Conservation (phyloP, 2,797 vertebrate species). For the Diplodus sargus region DNA sequence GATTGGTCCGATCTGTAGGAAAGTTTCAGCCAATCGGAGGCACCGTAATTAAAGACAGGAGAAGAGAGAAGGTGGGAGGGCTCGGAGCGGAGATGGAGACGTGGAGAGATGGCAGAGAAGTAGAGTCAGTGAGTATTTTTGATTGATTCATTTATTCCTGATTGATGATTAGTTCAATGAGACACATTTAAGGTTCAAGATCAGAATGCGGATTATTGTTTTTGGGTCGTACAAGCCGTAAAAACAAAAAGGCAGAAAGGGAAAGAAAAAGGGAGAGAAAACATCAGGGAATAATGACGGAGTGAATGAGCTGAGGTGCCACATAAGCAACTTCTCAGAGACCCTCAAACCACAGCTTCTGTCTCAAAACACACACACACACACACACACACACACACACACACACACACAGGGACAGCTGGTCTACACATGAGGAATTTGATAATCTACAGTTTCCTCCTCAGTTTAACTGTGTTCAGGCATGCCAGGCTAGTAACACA, state of each 20-base stretch:
- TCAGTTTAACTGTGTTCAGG: slow-evolving; percentile 66
- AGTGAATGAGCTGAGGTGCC: slow-evolving; percentile 54
- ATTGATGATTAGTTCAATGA: not conserved
- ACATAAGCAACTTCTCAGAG: slow-evolving; percentile 77
- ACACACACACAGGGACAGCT: slow-evolving; percentile 70
- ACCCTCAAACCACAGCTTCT: slow-evolving; percentile 62
- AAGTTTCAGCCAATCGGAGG: slow-evolving; percentile 65
- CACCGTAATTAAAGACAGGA: slow-evolving; percentile 71
- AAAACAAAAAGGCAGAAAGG: slow-evolving; percentile 2
- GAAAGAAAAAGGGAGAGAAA: slow-evolving; percentile 16
- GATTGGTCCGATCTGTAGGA: slow-evolving; percentile 65
- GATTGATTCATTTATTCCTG: not conserved
- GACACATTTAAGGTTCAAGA: not conserved
- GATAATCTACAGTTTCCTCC: slow-evolving; percentile 79
- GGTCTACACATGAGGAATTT: slow-evolving; percentile 80
- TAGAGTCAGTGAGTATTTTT: not conserved
- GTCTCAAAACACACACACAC: slow-evolving; percentile 47
- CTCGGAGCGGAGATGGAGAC: slow-evolving; percentile 38
- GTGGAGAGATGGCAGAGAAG: slow-evolving; percentile 39
- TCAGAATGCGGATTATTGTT: not conserved
- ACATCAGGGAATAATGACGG: slow-evolving; percentile 56
- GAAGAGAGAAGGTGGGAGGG: slow-evolving; percentile 56
- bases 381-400: slow-evolving; percentile 44
- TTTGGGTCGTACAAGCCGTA: not conserved
- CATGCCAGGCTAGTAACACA: slow-evolving; percentile 55